phyloP scores from a whole-genome alignment of 2,113 vertebrate species.

The Hymenochirus boettgeri region DNA sequence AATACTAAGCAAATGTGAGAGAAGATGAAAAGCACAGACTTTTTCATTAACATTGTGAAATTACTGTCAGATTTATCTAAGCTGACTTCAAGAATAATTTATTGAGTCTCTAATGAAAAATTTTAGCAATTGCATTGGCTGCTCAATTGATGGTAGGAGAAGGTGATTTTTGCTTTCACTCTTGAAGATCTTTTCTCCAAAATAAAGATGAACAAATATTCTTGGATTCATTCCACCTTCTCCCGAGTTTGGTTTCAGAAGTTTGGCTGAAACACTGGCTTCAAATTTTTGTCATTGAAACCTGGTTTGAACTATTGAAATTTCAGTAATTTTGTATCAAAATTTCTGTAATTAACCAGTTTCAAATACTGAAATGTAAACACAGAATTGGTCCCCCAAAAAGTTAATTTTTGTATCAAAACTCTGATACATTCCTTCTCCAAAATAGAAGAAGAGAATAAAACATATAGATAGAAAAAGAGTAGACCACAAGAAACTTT shows the following conservation, averaged over 20 bases:
- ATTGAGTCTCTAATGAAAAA: constrained; percentile 1
- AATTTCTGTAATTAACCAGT: too few relatives aligned
- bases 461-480: too few relatives aligned
- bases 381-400: too few relatives aligned
- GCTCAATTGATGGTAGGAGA: neutral
- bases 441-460: too few relatives aligned
- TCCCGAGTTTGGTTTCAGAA: neutral
- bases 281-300: neutral
- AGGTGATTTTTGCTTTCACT: neutral
- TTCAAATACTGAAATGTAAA: too few relatives aligned
- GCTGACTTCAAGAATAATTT: constrained; percentile 1
- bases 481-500: too few relatives aligned
- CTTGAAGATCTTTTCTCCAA: neutral
- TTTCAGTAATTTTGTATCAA: too few relatives aligned
- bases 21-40: neutral
- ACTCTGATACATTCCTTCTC: too few relatives aligned
- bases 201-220: neutral
- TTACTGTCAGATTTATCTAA: constrained; percentile 5
- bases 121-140: neutral
- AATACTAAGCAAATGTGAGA: constrained; percentile 3
- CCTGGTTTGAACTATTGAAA: too few relatives aligned
- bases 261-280: neutral
- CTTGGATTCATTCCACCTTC: too few relatives aligned
- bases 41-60: constrained; percentile 3
- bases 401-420: too few relatives aligned